phyloP scores from a whole-genome alignment of 2,113 vertebrate species.

The Leuciscus idus region DNA sequence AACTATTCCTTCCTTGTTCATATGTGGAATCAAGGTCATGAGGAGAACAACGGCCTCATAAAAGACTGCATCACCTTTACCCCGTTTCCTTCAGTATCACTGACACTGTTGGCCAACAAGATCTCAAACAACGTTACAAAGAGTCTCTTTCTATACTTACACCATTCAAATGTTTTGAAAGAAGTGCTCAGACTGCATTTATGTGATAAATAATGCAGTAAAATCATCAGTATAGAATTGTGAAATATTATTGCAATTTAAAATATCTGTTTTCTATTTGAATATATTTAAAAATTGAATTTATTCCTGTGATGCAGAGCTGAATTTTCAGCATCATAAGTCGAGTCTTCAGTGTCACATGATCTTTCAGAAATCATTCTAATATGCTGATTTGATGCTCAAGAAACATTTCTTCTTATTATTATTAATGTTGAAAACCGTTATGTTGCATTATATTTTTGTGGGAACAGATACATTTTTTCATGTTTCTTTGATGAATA shows the following conservation, averaged over 20 bases:
- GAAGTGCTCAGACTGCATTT: background rate
- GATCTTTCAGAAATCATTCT: too few relatives aligned
- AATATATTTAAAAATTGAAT: background rate
- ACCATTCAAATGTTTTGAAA: background rate
- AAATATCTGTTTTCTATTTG: background rate
- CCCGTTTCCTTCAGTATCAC: constrained; percentile 65
- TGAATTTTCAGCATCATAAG: too few relatives aligned
- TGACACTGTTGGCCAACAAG: constrained; percentile 62
- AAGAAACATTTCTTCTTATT: too few relatives aligned
- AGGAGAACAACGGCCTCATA: constrained; percentile 59
- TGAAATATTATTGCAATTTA: background rate
- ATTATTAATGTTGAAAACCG: too few relatives aligned
- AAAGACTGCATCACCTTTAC: constrained; percentile 72
- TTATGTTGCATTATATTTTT: too few relatives aligned
- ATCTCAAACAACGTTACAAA: constrained; percentile 18
- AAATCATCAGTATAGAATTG: background rate
- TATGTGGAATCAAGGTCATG: constrained; percentile 42
- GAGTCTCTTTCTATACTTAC: too few relatives aligned
- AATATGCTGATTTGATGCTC: too few relatives aligned
- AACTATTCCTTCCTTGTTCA: constrained; percentile 1
- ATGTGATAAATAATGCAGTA: background rate
- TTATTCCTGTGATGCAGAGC: background rate
- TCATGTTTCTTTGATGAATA: too few relatives aligned
- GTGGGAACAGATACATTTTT: too few relatives aligned
- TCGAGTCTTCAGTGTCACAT: too few relatives aligned